These are phyloP conservation scores for Drosophila guanche DNA, from an alignment of 1,140 invertebrate genomes.

Conservation along the genomic window DNA sequence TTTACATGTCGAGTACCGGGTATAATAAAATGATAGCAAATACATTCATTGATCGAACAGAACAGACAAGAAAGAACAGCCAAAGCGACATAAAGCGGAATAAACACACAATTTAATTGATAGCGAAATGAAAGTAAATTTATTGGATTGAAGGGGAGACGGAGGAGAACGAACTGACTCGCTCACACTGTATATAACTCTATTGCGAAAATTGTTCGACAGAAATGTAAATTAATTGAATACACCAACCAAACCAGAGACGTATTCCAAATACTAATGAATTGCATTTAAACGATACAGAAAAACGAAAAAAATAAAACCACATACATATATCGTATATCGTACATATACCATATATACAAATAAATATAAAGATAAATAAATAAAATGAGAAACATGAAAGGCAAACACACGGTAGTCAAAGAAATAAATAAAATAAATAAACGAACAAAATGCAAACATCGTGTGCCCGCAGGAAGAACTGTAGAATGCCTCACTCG, in stretches of 20 bases:
- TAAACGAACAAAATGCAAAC: slow-evolving; percentile 43
- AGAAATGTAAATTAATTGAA: slow-evolving; percentile 74
- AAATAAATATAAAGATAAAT: slow-evolving; percentile 31
- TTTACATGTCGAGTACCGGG: too few species aligned
- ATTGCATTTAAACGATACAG: slow-evolving; percentile 71
- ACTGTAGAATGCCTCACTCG: slow-evolving; percentile 16
- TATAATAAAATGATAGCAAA: slow-evolving; percentile 27
- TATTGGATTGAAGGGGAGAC: slow-evolving; percentile 43
- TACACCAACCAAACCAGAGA: slow-evolving; percentile 45
- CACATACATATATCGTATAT: slow-evolving; percentile 14
- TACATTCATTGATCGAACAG: slow-evolving; percentile 30
- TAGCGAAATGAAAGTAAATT: slow-evolving; percentile 52
- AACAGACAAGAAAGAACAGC: slow-evolving; percentile 1
- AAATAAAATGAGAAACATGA: slow-evolving; percentile 30
- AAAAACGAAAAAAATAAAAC: slow-evolving; percentile 27
- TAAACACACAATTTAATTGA: slow-evolving; percentile 54
- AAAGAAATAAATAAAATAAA: slow-evolving; percentile 46
- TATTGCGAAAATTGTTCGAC: slow-evolving; percentile 61
- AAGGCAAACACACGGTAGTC: slow-evolving; percentile 32
- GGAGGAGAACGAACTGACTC: slow-evolving; percentile 41
- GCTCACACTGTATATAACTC: slow-evolving; percentile 63
- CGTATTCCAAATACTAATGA: slow-evolving; percentile 73
- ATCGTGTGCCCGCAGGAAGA: slow-evolving; percentile 29
- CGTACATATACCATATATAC: slow-evolving; percentile 3
- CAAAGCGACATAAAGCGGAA: neutral